Evolutionary conservation across 2,113 vertebrate genomes (phyloP), one percentile per base, ranked within the genome.

Genomic region (Cairina moschata): DNA sequence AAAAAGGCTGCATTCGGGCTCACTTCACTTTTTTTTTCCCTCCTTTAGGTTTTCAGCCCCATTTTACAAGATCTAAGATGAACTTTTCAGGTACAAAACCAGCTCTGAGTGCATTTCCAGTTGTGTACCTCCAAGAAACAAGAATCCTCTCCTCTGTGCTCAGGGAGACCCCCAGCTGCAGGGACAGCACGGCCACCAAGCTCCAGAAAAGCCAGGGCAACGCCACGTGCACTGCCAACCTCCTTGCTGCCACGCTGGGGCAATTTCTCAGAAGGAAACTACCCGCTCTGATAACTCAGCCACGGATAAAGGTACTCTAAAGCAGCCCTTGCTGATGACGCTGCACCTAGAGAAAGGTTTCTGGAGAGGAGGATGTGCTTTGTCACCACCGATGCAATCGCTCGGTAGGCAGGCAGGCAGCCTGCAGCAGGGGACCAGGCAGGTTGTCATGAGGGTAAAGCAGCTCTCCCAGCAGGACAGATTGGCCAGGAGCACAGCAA

Each of bases 321-420:
- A 66, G 26, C 83, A 68, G 56, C 44, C 54, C n/a, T 71, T 89
- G 66, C 29, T 40, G 46, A 52, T 26, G 40, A 5, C 0, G 17
- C 93, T 90, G 83, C 60, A 67, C 34, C 48, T 66, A 56, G 50
- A 59, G 48, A 44, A 72, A 87, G 66, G 81, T 17, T 93, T 76
- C 88, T 85, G 81, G 67, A 89, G 90, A 90, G 69, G 80, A 92
- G 91, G 78, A 91, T 5, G 5, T 52, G 58, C 59, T 95, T 68
- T 48, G 54, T 34, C 65, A 60, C 73, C 46, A 76, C 86, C 69
- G 76, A 58, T 2, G 3, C 62, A 54, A 40, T 29, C 26, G 48
- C 29, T 20, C 54, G 25, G 8, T 11, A 56, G 73, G 80, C 75
- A 94, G 85, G 17, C 86, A 65, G 65, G 9, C 85, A 58, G 76